Evolutionary conservation across 1,140 invertebrate genomes (phyloP).

Genomic region (Neodiprion fabricii): DNA sequence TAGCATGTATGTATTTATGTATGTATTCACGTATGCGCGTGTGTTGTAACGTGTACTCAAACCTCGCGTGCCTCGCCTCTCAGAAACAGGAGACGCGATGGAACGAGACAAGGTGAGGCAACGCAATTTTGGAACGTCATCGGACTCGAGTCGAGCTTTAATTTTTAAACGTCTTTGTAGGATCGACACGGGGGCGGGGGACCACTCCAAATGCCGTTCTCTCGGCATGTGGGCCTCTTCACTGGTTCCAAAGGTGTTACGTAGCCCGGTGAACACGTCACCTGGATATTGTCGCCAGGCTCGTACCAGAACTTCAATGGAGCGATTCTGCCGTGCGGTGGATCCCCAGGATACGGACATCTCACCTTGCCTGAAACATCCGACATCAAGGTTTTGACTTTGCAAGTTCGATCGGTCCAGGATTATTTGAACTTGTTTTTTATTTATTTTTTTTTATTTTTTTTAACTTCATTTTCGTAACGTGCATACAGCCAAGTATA

Average conservation of each 20-base stretch:
- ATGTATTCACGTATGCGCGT: too few species aligned
- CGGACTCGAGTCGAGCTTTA: background rate
- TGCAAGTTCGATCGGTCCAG: background rate
- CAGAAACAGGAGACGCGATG: background rate
- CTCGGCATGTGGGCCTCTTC: conserved; percentile 54
- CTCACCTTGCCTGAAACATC: conserved; percentile 71
- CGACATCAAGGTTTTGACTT: background rate
- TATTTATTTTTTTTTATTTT: too few species aligned
- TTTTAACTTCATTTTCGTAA: too few species aligned
- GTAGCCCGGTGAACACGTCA: conserved; percentile 75
- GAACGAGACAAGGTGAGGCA: background rate
- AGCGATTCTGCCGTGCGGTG: conserved; percentile 72
- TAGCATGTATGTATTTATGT: background rate
- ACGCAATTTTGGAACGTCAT: background rate
- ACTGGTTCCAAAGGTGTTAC: conserved; percentile 60
- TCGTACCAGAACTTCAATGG: conserved; percentile 81
- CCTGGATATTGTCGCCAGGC: conserved; percentile 74
- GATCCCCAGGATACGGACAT: conserved; percentile 77
- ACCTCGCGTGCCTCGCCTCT: background rate
- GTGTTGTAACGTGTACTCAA: too few species aligned
- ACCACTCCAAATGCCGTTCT: conserved; percentile 60
- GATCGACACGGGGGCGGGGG: conserved; percentile 60
- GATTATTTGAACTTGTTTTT: too few species aligned
- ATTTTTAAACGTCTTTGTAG: conserved; percentile 54
- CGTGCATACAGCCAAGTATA: too few species aligned